Evolutionary conservation across 2,888 invertebrate genomes (phyloP).

Genomic region (Cerceris rybyensis): DNA sequence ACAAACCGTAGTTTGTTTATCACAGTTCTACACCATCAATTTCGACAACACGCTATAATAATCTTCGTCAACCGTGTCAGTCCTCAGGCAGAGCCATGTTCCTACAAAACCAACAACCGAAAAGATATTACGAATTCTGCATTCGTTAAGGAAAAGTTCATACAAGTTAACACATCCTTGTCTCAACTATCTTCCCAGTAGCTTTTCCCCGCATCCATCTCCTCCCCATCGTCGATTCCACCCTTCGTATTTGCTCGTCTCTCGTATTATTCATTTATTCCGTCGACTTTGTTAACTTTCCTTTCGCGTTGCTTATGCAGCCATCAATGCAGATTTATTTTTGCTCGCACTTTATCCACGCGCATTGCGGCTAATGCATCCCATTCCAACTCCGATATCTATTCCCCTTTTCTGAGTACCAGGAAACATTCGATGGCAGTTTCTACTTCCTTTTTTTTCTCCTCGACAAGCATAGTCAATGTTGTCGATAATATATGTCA

Average conservation of each 20-base stretch:
- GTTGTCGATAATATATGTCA: constrained; percentile 8
- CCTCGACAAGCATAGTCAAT: background rate
- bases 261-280: constrained; percentile 14
- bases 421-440: constrained; percentile 7
- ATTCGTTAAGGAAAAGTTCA: no score
- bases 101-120: no score
- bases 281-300: constrained; percentile 29
- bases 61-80: no score
- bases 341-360: constrained; percentile 8
- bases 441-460: background rate
- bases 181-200: no score
- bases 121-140: no score
- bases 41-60: no score
- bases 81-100: no score
- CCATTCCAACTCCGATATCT: background rate
- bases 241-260: background rate
- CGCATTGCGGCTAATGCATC: constrained; percentile 1
- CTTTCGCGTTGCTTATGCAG: constrained; percentile 10
- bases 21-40: no score
- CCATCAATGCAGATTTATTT: constrained; percentile 26
- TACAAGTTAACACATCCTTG: no score
- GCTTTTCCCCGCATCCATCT: no score
- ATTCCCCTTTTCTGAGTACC: background rate
- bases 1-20: no score
- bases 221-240: background rate